Evolutionary conservation across 2,113 vertebrate species (phyloP).

Genomic region (Peromyscus maniculatus): DNA sequence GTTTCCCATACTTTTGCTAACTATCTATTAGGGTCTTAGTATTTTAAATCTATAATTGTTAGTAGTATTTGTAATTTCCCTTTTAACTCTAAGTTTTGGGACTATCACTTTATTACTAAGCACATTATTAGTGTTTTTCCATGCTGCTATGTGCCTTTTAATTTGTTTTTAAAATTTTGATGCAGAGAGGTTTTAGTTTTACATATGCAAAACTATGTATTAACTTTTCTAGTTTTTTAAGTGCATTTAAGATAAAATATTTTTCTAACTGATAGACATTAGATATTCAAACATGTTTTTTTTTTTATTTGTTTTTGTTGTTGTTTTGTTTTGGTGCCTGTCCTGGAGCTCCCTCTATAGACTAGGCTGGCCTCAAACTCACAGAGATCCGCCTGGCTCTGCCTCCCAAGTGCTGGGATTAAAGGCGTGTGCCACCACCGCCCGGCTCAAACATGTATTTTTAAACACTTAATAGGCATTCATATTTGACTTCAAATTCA

Average conservation of each 20-base stretch:
- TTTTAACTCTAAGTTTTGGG: constrained; percentile 39
- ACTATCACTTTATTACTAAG: constrained; percentile 5
- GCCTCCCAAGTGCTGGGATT: too few relatives aligned
- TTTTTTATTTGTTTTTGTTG: not conserved
- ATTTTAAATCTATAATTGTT: not conserved
- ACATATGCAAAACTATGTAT: not conserved
- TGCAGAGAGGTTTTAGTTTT: not conserved
- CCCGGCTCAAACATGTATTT: not conserved
- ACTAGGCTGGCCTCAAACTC: too few relatives aligned
- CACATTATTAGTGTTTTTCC: not conserved
- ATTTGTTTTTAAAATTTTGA: constrained; percentile 7
- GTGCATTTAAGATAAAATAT: not conserved
- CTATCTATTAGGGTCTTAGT: not conserved
- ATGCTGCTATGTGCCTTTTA: not conserved
- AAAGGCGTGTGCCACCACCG: too few relatives aligned
- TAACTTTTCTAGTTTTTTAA: constrained; percentile 32
- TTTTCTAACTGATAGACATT: not conserved
- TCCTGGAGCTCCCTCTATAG: too few relatives aligned
- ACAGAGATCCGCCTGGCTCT: too few relatives aligned
- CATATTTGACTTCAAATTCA: constrained; percentile 41
- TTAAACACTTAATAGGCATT: not conserved
- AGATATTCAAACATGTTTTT: not conserved
- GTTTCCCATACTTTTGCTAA: constrained; percentile 12
- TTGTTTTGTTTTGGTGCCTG: too few relatives aligned
- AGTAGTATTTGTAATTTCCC: not conserved